Evolutionary conservation across 2,888 invertebrate genomes (phyloP), one percentile per base, ranked within the genome.

Genomic region (Parnassius glacialis): DNA sequence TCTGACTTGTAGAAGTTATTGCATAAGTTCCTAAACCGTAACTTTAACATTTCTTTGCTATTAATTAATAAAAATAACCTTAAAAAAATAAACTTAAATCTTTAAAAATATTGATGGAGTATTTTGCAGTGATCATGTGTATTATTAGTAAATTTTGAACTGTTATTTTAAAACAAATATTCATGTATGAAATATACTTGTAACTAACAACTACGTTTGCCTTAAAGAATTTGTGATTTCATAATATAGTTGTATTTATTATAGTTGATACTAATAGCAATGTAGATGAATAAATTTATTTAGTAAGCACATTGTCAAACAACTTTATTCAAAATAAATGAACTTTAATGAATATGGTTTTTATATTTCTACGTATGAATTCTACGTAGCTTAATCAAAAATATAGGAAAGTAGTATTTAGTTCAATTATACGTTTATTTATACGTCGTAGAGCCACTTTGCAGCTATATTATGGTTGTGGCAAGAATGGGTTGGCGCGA

Each of bases 221-320:
- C 83, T 86, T 85, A 69, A 79, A 72, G 68, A 78, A 72, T 78
- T 80, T 86, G 85, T 87, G 86, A 86, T 85, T 80, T 74, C 70
- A 73, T 69, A 74, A 75, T 72, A 76, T 68, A 77, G 73, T 65
- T 81, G 75, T 85, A 86, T 85, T 84, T 85, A 84, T 87, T 79
- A 34, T 34, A 62, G 59, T 64, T 55, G 47, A 62, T 59, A 63
- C 44, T 67, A 67, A 75, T 74, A 75, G 70, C 75, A 13, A 73
- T 73, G 70, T 71, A 75, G 69, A 64, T 68, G 64, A 25, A 51
- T 77, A 76, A 73, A 66, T 65, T 74, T 70, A 70, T 54, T 20
- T 68, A 71, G 65, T 58, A 60, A 61, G 63, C 65, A 70, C 61
- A 62, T 62, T 64, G 65, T 77, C 71, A 61, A 57, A 61, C 43